Evolutionary conservation across 1,140 invertebrate genomes (phyloP).

Genomic region (Homalodisca vitripennis): DNA sequence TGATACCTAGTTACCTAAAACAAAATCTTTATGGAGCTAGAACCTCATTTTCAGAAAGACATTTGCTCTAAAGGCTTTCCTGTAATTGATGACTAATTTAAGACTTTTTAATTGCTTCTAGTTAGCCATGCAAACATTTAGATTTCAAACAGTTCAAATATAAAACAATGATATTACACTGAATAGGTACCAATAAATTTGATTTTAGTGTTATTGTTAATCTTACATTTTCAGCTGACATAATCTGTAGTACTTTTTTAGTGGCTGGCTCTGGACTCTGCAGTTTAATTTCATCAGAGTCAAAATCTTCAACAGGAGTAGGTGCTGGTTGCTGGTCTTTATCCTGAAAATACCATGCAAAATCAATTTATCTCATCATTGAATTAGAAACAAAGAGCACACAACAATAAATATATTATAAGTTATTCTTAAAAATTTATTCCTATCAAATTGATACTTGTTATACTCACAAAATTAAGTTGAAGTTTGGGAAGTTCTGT

Average conservation of each 20-base stretch:
- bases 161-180: too few relatives aligned
- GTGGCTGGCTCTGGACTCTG: conserved; percentile 15
- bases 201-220: too few relatives aligned
- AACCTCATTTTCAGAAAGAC: too few relatives aligned
- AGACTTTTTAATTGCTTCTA: too few relatives aligned
- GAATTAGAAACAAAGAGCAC: not conserved
- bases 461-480: conserved; percentile 33
- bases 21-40: too few relatives aligned
- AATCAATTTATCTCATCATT: conserved; percentile 10
- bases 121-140: too few relatives aligned
- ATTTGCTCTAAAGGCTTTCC: too few relatives aligned
- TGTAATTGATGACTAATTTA: too few relatives aligned
- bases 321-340: conserved; percentile 8
- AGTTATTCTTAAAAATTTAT: not conserved
- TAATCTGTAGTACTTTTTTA: conserved; percentile 24
- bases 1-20: too few relatives aligned
- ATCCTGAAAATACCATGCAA: conserved; percentile 9
- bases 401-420: not conserved
- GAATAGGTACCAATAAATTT: too few relatives aligned
- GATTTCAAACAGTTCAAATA: too few relatives aligned
- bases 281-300: conserved; percentile 17
- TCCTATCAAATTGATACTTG: not conserved
- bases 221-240: not conserved
- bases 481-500: conserved; percentile 43
- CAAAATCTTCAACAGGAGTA: conserved; percentile 18